Evolutionary conservation across 64 coral and sea anemone species (phyloP).

Genomic region (Catalaphyllia jardinei): DNA sequence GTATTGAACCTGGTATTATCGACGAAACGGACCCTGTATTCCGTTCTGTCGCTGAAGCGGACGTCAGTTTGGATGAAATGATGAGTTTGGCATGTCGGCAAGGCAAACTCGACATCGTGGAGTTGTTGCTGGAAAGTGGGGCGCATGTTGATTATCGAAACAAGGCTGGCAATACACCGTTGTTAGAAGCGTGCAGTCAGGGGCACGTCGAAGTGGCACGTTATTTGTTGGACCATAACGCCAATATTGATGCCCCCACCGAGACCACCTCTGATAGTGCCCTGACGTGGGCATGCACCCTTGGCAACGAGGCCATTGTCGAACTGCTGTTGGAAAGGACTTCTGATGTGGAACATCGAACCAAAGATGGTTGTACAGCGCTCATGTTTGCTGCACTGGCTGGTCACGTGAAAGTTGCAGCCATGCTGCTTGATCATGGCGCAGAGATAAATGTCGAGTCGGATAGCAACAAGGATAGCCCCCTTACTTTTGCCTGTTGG

Average conservation of each 20-base stretch:
- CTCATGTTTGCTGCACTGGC: conserved; percentile 98
- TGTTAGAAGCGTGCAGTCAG: conserved; percentile 98
- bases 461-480: conserved; percentile 99
- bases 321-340: conserved; percentile 79
- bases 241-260: conserved; percentile 95
- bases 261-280: conserved; percentile 99
- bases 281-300: conserved; percentile 97
- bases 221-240: conserved; percentile 94
- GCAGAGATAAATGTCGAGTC: conserved; percentile 99
- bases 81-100: conserved; percentile 99
- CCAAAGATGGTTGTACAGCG: conserved; percentile 99
- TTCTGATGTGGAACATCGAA: conserved; percentile 93
- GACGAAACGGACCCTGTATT: conserved; percentile 90
- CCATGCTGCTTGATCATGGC: conserved; percentile 91
- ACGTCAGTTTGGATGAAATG: conserved; percentile 99
- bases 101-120: conserved; percentile 99
- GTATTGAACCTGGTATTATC: conserved; percentile 75
- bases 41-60: conserved; percentile 93
- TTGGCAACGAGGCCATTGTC: conserved; percentile 98
- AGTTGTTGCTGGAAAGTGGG: conserved; percentile 95
- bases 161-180: conserved; percentile 97
- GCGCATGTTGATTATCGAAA: conserved; percentile 99
- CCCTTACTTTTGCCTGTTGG: conserved; percentile 99
- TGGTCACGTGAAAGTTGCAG: conserved; percentile 96
- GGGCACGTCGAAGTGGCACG: conserved; percentile 98